Evolutionary conservation across 2,113 vertebrate species (phyloP).

Genomic region (Buteo buteo): DNA sequence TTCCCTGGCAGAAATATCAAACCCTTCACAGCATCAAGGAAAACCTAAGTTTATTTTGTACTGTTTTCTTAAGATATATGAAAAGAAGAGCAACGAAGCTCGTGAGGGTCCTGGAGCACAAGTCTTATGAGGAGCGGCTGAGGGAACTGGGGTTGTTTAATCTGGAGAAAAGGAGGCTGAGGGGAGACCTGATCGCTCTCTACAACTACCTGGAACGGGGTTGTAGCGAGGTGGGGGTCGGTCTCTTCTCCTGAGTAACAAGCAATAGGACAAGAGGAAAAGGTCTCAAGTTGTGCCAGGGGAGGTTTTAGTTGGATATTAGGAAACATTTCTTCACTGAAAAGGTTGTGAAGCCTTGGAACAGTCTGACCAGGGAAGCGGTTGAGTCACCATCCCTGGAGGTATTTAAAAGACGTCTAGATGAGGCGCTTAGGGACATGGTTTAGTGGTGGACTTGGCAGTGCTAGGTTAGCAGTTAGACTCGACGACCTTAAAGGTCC

Average conservation of each 20-base stretch:
- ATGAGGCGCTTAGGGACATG: background rate
- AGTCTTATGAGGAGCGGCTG: background rate
- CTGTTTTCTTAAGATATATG: background rate
- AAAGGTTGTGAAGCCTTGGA: background rate
- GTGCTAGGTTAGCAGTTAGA: background rate
- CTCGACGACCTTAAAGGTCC: background rate
- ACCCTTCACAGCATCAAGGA: background rate
- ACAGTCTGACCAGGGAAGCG: background rate
- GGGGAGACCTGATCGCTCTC: background rate
- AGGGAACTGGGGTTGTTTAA: background rate
- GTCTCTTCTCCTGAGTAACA: background rate
- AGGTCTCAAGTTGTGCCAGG: background rate
- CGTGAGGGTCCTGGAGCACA: background rate
- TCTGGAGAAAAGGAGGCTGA: background rate
- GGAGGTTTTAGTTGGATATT: background rate
- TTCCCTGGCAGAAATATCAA: background rate
- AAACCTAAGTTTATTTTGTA: background rate
- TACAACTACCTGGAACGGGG: background rate
- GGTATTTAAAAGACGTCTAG: background rate
- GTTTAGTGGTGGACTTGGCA: background rate
- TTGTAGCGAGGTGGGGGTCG: accelerated
- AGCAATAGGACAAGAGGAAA: background rate
- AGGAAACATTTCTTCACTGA: background rate
- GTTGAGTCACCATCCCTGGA: background rate
- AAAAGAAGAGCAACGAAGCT: background rate